phyloP scores from a whole-genome alignment of 2,888 invertebrate species.

The Hemaris fuciformis region DNA sequence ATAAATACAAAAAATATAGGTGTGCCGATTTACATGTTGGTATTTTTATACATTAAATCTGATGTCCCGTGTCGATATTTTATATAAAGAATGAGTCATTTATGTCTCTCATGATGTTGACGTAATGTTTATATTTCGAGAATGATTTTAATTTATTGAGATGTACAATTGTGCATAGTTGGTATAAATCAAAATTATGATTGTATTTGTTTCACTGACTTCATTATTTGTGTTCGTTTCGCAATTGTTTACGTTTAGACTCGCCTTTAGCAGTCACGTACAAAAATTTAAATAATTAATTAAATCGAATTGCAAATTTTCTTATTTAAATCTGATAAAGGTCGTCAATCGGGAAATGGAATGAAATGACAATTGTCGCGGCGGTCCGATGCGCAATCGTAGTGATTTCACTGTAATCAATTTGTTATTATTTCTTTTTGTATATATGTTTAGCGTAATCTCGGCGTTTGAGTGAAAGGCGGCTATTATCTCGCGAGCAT shows the following conservation, averaged over 20 bases:
- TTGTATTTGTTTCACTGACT: background rate
- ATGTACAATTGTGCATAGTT: background rate
- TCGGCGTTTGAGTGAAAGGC: background rate
- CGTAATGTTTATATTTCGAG: background rate
- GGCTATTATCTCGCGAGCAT: background rate
- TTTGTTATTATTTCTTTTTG: background rate
- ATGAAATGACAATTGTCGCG: background rate
- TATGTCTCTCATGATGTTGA: background rate
- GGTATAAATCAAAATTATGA: background rate
- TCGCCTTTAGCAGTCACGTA: background rate
- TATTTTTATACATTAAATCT: background rate
- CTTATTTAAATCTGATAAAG: background rate
- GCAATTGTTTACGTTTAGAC: background rate
- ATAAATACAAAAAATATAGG: background rate
- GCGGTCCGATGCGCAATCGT: no score
- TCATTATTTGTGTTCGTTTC: background rate
- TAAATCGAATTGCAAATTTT: background rate
- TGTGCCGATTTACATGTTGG: background rate
- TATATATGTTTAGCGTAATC: background rate
- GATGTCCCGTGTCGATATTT: background rate
- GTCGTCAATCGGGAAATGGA: background rate
- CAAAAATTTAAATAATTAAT: no score
- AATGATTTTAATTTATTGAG: background rate
- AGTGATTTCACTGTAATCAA: no score
- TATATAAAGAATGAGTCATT: background rate